A percentile compares a stretch with the other conserved stretches of the same genome.
phyloP scores from a whole-genome alignment of 2,797 vertebrate genomes.

The Fistularia commersonii region DNA sequence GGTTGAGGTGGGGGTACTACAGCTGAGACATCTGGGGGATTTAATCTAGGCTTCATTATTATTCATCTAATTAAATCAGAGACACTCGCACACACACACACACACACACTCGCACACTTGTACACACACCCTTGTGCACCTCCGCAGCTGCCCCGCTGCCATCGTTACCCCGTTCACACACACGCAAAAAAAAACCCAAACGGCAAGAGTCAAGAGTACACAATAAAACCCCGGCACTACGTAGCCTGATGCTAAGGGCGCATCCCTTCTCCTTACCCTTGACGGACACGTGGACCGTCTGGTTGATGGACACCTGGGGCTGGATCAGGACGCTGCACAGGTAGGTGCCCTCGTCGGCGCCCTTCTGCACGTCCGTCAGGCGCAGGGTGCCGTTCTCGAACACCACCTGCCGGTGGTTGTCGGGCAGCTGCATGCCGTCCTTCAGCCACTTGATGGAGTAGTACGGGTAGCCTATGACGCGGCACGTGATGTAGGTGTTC shows the following conservation, averaged over 20 bases:
- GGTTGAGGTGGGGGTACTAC: constrained; percentile 74
- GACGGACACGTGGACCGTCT: constrained; percentile 94
- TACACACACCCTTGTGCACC: constrained; percentile 64
- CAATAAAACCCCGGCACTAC: no score
- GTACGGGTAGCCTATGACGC: constrained; percentile 98
- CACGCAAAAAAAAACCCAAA: constrained; percentile 33
- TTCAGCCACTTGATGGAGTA: constrained; percentile 99
- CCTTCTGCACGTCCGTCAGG: constrained; percentile 96
- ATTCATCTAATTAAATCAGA: constrained; percentile 87
- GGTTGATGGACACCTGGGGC: constrained; percentile 96
- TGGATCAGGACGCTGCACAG: constrained; percentile 97
- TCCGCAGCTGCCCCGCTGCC: constrained; percentile 63
- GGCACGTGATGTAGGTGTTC: constrained; percentile 96
- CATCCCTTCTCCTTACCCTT: constrained; percentile 79
- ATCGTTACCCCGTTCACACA: constrained; percentile 40
- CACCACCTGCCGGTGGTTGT: constrained; percentile 98
- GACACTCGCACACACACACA: constrained; percentile 64
- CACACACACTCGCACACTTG: no score
- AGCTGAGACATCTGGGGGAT: constrained; percentile 84
- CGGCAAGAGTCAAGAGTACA: neutral
- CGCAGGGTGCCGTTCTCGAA: constrained; percentile 97
- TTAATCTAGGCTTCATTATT: constrained; percentile 85
- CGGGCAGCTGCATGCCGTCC: constrained; percentile 91
- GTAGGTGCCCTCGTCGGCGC: constrained; percentile 95
- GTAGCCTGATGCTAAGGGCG: no score